These are phyloP conservation scores for Drosophila ohnishii DNA, from an alignment of 1,140 invertebrate species.

Conservation along the genomic window DNA sequence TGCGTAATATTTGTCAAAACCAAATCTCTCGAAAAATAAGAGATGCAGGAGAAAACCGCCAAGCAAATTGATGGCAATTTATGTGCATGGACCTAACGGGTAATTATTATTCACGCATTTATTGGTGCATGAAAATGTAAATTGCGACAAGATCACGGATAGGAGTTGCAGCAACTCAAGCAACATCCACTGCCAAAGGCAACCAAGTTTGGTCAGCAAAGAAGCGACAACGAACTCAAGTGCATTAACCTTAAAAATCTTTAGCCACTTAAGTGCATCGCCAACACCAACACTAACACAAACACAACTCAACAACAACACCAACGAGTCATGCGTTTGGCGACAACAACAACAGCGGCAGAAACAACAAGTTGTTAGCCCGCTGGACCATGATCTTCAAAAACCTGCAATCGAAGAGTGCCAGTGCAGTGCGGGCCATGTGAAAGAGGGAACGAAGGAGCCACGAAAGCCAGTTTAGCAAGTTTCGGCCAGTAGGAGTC, in stretches of 20 bases:
- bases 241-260: constrained; percentile 80
- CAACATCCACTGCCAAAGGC: constrained; percentile 10
- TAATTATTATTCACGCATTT: constrained; percentile 69
- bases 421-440: constrained; percentile 37
- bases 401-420: constrained; percentile 71
- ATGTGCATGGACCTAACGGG: constrained; percentile 42
- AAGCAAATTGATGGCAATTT: constrained; percentile 46
- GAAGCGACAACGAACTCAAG: constrained; percentile 79
- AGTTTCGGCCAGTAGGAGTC: constrained; percentile 52
- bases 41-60: constrained; percentile 51
- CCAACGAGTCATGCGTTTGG: constrained; percentile 54
- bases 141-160: constrained; percentile 63
- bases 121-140: constrained; percentile 68
- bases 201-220: constrained; percentile 73
- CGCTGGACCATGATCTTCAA: constrained; percentile 74
- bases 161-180: constrained; percentile 12
- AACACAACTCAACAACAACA: constrained; percentile 8
- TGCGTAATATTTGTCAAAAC: constrained; percentile 72
- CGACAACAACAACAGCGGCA: constrained; percentile 55
- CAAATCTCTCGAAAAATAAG: constrained; percentile 30
- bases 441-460: constrained; percentile 49
- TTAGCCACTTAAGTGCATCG: constrained; percentile 68
- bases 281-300: constrained; percentile 31
- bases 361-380: constrained; percentile 59
- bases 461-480: constrained; percentile 70